phyloP scores from a whole-genome alignment of 2,113 vertebrate genomes.

The Silurus meridionalis region DNA sequence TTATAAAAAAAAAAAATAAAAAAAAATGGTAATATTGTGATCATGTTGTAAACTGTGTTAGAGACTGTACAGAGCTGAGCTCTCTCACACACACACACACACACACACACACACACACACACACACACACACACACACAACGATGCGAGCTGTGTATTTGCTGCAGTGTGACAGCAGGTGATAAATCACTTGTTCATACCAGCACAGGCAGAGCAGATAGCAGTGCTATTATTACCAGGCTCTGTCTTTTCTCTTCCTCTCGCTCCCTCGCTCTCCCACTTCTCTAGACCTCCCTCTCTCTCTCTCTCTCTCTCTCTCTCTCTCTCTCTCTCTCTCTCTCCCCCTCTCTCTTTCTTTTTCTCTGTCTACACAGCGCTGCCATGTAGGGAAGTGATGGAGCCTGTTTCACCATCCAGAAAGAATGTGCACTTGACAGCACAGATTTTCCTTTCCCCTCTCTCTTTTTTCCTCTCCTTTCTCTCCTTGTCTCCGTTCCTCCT shows the following conservation, averaged over 20 bases:
- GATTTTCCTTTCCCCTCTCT: not conserved
- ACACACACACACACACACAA: not conserved
- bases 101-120: not conserved
- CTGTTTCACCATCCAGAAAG: conserved; percentile 59
- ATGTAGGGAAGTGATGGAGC: conserved; percentile 70
- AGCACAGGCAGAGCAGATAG: conserved; percentile 39
- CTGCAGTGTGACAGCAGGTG: conserved; percentile 41
- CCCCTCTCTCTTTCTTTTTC: conserved; percentile 12
- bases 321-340: conserved; percentile 20
- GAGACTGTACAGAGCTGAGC: not conserved
- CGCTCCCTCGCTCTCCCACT: conserved; percentile 45
- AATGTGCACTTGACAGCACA: conserved; percentile 56
- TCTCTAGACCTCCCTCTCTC: conserved; percentile 10
- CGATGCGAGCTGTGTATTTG: conserved; percentile 15
- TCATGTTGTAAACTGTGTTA: not conserved
- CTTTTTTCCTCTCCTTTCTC: not conserved
- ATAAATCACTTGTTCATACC: conserved; percentile 44
- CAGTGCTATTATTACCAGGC: conserved; percentile 48
- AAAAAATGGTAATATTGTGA: not conserved
- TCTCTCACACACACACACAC: not conserved
- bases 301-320: conserved; percentile 35
- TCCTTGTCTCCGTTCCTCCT: not conserved
- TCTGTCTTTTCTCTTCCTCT: conserved; percentile 53
- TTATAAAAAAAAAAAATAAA: no score
- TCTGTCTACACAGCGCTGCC: conserved; percentile 59